Percentiles rank a stretch among this genome's conserved stretches.
Conservation (phyloP, 2,113 vertebrate genomes). For the Crypturellus undulatus region DNA sequence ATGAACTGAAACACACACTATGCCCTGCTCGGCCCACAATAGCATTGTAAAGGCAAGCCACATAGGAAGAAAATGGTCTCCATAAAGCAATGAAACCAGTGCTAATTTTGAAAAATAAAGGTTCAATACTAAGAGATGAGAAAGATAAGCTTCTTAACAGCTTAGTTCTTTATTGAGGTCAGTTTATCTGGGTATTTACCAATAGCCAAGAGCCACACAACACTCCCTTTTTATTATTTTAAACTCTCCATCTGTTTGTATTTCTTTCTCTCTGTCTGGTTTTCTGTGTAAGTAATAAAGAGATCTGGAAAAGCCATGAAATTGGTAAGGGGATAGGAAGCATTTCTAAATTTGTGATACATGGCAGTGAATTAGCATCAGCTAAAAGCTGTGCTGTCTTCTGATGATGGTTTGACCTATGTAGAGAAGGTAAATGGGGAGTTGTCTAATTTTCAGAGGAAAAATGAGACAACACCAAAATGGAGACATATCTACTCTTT, state of each 20-base stretch:
- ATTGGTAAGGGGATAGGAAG: not conserved
- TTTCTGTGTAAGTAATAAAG: not conserved
- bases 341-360: not conserved
- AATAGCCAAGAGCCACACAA: not conserved
- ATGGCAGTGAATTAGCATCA: not conserved
- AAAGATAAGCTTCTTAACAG: conserved; percentile 50
- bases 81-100: not conserved
- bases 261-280: too few species aligned
- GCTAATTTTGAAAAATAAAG: not conserved
- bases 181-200: conserved; percentile 30
- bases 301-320: not conserved
- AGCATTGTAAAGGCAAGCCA: not conserved
- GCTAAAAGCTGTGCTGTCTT: not conserved
- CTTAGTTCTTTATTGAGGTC: conserved; percentile 20
- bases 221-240: not conserved
- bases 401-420: not conserved
- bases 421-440: not conserved
- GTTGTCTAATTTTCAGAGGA: not conserved
- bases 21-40: not conserved
- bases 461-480: not conserved
- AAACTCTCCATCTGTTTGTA: not conserved
- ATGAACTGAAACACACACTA: not conserved
- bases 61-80: not conserved
- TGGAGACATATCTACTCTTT: not conserved
- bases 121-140: not conserved